Conservation (phyloP, 2,888 invertebrate genomes). For the Lepidocyrtoides sp. region DNA sequence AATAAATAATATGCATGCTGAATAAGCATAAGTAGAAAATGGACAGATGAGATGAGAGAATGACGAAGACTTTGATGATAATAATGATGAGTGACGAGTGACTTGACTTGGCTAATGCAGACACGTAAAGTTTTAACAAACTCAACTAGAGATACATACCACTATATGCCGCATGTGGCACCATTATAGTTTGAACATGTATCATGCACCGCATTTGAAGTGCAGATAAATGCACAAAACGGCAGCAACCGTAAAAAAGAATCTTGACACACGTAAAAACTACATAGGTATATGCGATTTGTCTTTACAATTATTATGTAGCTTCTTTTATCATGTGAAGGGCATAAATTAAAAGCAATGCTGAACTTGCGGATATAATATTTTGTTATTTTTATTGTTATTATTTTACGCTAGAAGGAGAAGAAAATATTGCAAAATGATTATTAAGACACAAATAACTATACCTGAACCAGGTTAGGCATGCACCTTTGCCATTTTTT, state of each 20-base stretch:
- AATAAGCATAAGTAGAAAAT: conserved; percentile 42
- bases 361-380: conserved; percentile 1
- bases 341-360: conserved; percentile 24
- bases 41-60: conserved; percentile 20
- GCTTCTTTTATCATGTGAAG: not conserved
- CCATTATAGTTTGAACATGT: too few relatives aligned
- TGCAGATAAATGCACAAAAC: not conserved
- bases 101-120: conserved; percentile 27
- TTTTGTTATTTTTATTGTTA: too few relatives aligned
- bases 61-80: conserved; percentile 23
- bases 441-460: conserved; percentile 3
- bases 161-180: not conserved
- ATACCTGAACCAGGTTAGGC: conserved; percentile 20
- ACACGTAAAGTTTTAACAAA: conserved; percentile 37
- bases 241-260: not conserved
- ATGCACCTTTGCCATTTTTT: not conserved
- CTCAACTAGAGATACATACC: not conserved
- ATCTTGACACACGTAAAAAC: not conserved
- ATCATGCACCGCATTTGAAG: not conserved
- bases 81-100: conserved; percentile 23
- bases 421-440: conserved; percentile 12
- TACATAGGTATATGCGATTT: not conserved
- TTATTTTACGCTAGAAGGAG: conserved; percentile 26
- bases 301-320: not conserved
- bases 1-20: conserved; percentile 36